Base-by-base conservation (phyloP, 2,113 vertebrate genomes). In the Scatophagus argus region DNA sequence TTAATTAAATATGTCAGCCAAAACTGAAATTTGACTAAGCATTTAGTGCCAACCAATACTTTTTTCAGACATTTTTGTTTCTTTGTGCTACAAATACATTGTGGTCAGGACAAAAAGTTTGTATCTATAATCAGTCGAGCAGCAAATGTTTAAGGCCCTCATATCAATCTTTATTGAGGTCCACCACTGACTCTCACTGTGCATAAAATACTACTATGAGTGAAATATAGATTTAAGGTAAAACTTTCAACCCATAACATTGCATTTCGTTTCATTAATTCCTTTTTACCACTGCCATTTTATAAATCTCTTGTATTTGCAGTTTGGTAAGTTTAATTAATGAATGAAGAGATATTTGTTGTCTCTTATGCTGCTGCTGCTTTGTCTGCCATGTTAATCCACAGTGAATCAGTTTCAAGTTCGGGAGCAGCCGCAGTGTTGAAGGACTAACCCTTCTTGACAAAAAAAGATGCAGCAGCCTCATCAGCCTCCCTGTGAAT, bases 401-500 rank as follows among this genome's bases (percentile, higher is more conserved):
- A 23, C 19, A 63, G 25, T 49, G 32, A 79, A 63, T 77, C 34
- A 11, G 29, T 73, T 55, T 65, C 17, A 65, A 58, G 65, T 82
- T 77, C 59, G n/a, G n/a, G n/a, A 77, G 34, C 60, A 44, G 55
- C 46, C 76, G 61, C 8, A 5, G 66, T 61, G 67, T 56, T 9
- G 23, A 66, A 62, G 51, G 38, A 52, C 70, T 59, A 31, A 51
- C 32, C 36, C n/a, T 61, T 47, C 43, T 41, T 41, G 3, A 46
- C 38, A 76, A 55, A 64, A n/a, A 56, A 77, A 84, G 71, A 67
- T 11, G 10, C 54, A 52, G 43, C 54, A 32, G 32, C 62, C 38
- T 63, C 55, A 76, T 87, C 65, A 46, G n/a, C 43, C 43, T 64
- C 25, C 66, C 49, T 43, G 46, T 77, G 74, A 86, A 61, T 56